These are phyloP conservation scores for Epinotia nisella DNA, from an alignment of 2,888 invertebrate species.

Conservation along the genomic window DNA sequence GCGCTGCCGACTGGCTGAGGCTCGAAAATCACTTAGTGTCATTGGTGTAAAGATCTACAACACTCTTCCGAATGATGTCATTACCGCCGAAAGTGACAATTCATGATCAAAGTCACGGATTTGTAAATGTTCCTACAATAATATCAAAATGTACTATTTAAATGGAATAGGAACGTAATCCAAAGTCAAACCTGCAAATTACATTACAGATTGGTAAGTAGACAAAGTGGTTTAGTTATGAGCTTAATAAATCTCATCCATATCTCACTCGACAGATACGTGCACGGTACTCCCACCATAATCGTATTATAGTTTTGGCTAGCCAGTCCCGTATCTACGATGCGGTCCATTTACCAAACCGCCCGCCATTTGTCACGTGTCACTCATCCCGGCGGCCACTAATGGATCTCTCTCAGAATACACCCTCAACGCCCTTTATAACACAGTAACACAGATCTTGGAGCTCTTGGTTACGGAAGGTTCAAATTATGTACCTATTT, in stretches of 20 bases:
- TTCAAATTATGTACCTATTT: constrained; percentile 8
- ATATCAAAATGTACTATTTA: not conserved
- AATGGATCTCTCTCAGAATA: constrained; percentile 45
- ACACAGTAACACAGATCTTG: constrained; percentile 32
- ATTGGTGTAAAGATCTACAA: no score
- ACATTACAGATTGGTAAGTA: not conserved
- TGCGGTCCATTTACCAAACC: constrained; percentile 42
- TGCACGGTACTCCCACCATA: not conserved
- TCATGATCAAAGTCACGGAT: no score
- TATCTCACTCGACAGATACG: not conserved
- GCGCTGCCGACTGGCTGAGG: no score
- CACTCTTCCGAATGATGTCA: no score
- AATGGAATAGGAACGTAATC: not conserved
- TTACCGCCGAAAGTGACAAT: no score
- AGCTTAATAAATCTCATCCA: constrained; percentile 11
- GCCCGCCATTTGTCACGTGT: constrained; percentile 46
- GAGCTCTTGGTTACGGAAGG: constrained; percentile 22
- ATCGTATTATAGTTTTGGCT: constrained; percentile 36
- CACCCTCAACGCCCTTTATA: constrained; percentile 38
- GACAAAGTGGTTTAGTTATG: not conserved
- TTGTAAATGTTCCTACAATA: no score
- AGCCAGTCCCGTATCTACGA: constrained; percentile 37
- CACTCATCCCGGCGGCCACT: constrained; percentile 42
- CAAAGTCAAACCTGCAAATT: not conserved
- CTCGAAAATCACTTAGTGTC: no score